These are phyloP conservation scores for Chaetorhynchus papuensis DNA, from an alignment of 2,113 vertebrate genomes.

Conservation along the genomic window DNA sequence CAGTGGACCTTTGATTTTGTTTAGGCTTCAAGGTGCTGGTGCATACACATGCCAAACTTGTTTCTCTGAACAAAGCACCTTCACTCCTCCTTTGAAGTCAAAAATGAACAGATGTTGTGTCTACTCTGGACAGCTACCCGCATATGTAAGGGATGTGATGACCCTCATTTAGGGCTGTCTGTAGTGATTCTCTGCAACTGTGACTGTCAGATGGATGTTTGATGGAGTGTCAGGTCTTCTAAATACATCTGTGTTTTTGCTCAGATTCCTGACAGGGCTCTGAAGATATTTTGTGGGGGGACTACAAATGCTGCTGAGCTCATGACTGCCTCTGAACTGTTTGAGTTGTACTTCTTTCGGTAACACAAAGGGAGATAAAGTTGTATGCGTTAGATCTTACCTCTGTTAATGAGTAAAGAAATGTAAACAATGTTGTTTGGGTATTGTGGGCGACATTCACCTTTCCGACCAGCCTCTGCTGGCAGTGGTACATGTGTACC, in stretches of 20 bases:
- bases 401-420: slow-evolving; percentile 66
- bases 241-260: background rate
- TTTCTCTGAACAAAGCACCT: background rate
- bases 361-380: background rate
- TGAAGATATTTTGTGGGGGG: background rate
- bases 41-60: background rate
- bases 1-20: background rate
- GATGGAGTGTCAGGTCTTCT: background rate
- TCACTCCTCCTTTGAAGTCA: background rate
- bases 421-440: slow-evolving; percentile 44
- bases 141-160: background rate
- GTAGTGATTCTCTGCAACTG: background rate
- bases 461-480: background rate
- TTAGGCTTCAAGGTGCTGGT: background rate
- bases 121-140: background rate
- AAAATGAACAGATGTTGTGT: background rate
- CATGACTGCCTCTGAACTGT: background rate
- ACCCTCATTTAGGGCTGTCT: background rate
- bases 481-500: background rate
- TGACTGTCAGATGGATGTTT: background rate
- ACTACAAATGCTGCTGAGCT: background rate
- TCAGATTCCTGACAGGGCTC: background rate
- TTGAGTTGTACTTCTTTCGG: background rate
- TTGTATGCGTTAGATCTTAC: background rate
- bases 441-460: background rate